Conservation (phyloP, 2,797 vertebrate genomes). For the Holocentrus rufus region DNA sequence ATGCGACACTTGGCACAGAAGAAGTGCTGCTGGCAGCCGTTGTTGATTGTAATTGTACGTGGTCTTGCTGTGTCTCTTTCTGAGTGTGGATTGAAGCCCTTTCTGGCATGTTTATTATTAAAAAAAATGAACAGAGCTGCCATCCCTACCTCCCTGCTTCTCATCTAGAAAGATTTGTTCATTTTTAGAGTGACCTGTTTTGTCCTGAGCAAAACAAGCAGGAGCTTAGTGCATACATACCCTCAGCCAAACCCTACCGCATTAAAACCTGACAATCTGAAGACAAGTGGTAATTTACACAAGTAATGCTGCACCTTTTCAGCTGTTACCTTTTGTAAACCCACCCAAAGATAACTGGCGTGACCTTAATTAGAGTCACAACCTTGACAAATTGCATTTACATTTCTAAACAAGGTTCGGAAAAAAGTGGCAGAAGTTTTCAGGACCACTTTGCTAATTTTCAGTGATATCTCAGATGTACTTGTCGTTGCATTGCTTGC, state of each 20-base stretch:
- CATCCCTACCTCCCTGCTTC: slow-evolving; percentile 56
- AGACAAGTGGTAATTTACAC: slow-evolving; percentile 40
- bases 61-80: slow-evolving; percentile 68
- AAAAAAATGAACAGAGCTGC: slow-evolving; percentile 70
- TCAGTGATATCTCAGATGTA: no score
- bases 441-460: no score
- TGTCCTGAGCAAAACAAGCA: slow-evolving; percentile 81
- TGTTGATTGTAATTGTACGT: slow-evolving; percentile 75
- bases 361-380: slow-evolving; percentile 1
- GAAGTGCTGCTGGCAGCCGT: slow-evolving; percentile 72
- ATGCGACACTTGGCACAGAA: slow-evolving; percentile 70
- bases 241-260: slow-evolving; percentile 48
- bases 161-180: slow-evolving; percentile 53
- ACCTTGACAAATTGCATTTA: not conserved
- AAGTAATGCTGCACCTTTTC: slow-evolving; percentile 45
- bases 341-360: slow-evolving; percentile 8
- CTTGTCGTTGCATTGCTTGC: no score
- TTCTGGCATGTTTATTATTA: slow-evolving; percentile 72
- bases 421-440: no score
- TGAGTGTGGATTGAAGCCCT: slow-evolving; percentile 76
- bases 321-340: slow-evolving; percentile 16
- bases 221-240: slow-evolving; percentile 78
- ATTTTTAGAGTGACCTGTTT: slow-evolving; percentile 71
- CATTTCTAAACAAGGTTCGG: slow-evolving; percentile 12
- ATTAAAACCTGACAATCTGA: slow-evolving; percentile 51